phyloP scores from a whole-genome alignment of 1,140 invertebrate species.

The Drosophila varians region DNA sequence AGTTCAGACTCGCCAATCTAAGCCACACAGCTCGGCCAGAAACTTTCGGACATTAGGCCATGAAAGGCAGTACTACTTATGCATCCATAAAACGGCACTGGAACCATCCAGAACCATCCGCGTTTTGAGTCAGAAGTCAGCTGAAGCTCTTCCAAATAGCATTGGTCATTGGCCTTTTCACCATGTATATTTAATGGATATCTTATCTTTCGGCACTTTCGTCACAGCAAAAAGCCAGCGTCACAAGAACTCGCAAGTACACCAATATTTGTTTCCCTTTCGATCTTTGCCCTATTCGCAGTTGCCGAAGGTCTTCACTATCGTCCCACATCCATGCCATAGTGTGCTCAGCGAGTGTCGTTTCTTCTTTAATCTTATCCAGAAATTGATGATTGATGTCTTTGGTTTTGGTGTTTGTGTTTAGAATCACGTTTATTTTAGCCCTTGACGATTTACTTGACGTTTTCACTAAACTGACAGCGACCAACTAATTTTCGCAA shows the following conservation, averaged over 20 bases:
- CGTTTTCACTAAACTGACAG: not conserved
- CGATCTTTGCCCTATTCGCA: conserved; percentile 11
- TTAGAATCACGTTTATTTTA: not conserved
- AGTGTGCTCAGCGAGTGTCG: not conserved
- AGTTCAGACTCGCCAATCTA: not conserved
- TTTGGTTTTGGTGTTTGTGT: not conserved
- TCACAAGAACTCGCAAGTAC: not conserved
- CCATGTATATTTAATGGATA: conserved; percentile 14
- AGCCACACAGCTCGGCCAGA: conserved; percentile 6
- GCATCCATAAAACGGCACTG: not conserved
- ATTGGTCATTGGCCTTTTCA: conserved; percentile 44
- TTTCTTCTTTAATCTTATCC: conserved; percentile 25
- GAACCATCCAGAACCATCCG: conserved; percentile 30
- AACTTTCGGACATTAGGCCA: conserved; percentile 1
- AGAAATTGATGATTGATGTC: not conserved
- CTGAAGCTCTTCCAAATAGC: not conserved
- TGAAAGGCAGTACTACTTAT: conserved; percentile 4
- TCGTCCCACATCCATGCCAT: conserved; percentile 10
- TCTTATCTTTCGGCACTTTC: conserved; percentile 18
- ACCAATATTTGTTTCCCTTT: not conserved
- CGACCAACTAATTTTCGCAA: conserved; percentile 10
- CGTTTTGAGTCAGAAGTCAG: conserved; percentile 25
- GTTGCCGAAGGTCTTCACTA: not conserved
- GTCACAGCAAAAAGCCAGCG: conserved; percentile 2
- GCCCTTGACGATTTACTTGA: not conserved